A percentile compares a stretch with the other conserved stretches of the same genome.
phyloP scores from a whole-genome alignment of 92 coral and sea anemone genomes.

The Paragorgia papillata region DNA sequence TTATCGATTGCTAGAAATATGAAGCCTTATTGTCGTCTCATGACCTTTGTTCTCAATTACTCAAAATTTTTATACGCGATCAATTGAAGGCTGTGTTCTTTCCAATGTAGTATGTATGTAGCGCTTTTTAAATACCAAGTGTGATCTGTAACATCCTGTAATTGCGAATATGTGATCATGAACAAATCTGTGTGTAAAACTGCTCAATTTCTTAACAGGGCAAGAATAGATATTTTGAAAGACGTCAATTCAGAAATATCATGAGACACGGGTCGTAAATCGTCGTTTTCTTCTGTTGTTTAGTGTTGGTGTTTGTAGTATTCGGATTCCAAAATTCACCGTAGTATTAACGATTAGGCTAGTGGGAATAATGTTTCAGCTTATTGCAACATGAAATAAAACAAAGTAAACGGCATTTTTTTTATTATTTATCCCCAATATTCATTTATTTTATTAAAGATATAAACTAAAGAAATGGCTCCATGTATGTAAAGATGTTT shows the following conservation, averaged over 20 bases:
- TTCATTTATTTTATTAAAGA: too few relatives aligned
- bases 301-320: neutral
- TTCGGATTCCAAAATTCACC: too few relatives aligned
- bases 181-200: conserved; percentile 17
- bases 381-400: neutral
- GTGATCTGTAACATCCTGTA: too few relatives aligned
- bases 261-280: too few relatives aligned
- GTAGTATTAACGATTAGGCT: too few relatives aligned
- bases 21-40: neutral
- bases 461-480: too few relatives aligned
- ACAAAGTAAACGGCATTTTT: neutral
- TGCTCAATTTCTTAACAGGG: too few relatives aligned
- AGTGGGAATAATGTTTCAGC: too few relatives aligned
- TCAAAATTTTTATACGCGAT: neutral
- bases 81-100: neutral
- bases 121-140: too few relatives aligned
- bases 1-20: neutral
- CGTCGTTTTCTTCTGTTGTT: too few relatives aligned
- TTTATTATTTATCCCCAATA: too few relatives aligned
- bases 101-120: neutral
- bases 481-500: too few relatives aligned
- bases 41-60: neutral
- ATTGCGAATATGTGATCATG: conserved; percentile 10
- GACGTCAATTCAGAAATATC: neutral
- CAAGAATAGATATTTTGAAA: neutral